Evolutionary conservation across 2,113 vertebrate species (phyloP), one percentile per base, ranked within the genome.

Genomic region (Laticauda laticaudata): DNA sequence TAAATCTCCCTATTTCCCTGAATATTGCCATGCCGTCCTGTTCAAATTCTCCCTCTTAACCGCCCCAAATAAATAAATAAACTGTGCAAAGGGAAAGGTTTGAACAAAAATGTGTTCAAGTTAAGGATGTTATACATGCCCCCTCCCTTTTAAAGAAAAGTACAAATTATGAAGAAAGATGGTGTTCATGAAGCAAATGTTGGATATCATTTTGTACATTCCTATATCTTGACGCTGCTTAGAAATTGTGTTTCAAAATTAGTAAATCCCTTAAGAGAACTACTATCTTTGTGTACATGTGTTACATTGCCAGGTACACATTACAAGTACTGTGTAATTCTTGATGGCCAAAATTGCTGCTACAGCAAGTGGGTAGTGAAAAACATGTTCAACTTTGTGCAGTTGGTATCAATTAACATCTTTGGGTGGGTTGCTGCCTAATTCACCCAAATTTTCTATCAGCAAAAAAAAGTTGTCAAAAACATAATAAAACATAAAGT

Each of bases 401-500:
- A 29, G 26, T 51, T 85, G 11, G 9, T 85, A 92, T 85, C 61
- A 59, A 11, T 21, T 85, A 34, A 14, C 57, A n/a, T 59, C 54
- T 57, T 81, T 81, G 54, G 29, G 61, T 85, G 5, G 15, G 26
- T 48, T 56, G 56, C 20, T 34, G 51, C 39, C 48, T 88, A 92
- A 89, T 48, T 59, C 43, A 18, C 43, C 15, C 81, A 26, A 34
- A 34, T 51, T 92, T 18, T 24, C 43, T 43, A 23, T 85, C 45
- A 86, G 69, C 34, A 90, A 57, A 51, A 85, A 89, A 51, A 69
- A 57, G 39, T 57, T 90, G 64, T 92, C 43, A 92, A 59, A 92
- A 59, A 24, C 34, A 86, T 86, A n/a, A 92, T 85, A 57, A 81
- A 89, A 85, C 34, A 26, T 85, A n/a, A 56, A 92, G 12, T 8